Evolutionary conservation across 2,888 invertebrate species (phyloP), one percentile per base, ranked within the genome.

Genomic region (Ypsolopha scabrella): DNA sequence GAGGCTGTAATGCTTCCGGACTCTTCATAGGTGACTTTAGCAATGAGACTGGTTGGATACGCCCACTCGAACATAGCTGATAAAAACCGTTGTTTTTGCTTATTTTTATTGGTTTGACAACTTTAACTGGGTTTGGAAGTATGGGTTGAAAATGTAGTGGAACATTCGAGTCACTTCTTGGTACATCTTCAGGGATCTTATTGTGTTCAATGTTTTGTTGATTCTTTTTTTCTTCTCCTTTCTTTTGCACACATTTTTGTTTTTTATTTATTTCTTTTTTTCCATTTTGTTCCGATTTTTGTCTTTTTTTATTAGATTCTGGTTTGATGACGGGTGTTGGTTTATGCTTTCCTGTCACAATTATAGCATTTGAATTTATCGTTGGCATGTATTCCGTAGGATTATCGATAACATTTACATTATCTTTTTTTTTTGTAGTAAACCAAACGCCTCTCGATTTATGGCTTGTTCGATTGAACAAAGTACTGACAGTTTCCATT

Each of bases 401-500:
- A 57, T 81, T 73, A 55, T 80, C 75, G 53, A 86, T 70, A 24
- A 86, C 72, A 59, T 74, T 72, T 11, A 66, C 55, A 60, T 85
- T 77, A 55, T 85, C 80, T 36, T 73, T 51, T 65, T 78, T 82
- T 56, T 75, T 76, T 1, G 77, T 79, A 11, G 62, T 70, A 46
- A 86, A 75, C 83, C 86, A 86, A 55, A 73, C 66, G 49, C 86
- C 86, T 62, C 75, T 70, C 11, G 80, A 80, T 55, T 58, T 64
- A 48, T 63, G 13, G 10, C 39, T 24, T 14, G 24, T 3, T 4
- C 2, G 24, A 24, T 46, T 46, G 8, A 33, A 33, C 34, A 43
- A 43, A 11, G 8, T 70, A 24, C 4, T 82, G 37, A 83, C 57
- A n/a, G 74, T 75, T 62, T 83, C 77, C 59, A 86, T 72, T 11